Conservation (phyloP, 2,113 vertebrate genomes). For the Philantomba maxwellii region DNA sequence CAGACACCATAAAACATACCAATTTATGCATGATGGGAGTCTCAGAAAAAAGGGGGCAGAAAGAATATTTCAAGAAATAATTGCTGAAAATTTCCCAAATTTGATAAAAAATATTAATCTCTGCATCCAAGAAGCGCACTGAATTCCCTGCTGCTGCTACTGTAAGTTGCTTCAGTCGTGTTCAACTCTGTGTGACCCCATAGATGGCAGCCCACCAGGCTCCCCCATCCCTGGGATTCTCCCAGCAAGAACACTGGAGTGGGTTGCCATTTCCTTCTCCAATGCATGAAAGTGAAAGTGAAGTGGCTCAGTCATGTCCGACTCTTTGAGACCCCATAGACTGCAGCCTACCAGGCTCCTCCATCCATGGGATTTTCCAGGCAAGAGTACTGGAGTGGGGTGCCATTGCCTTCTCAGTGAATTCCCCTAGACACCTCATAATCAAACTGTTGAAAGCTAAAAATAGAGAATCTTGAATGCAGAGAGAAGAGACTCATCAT, state of each 20-base stretch:
- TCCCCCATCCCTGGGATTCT: no score
- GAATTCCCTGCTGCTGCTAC: background rate
- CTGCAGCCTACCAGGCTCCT: no score
- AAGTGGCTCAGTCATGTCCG: no score
- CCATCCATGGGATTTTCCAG: no score
- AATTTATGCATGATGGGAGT: background rate
- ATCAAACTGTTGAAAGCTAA: background rate
- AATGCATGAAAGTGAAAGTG: no score
- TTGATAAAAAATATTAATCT: background rate
- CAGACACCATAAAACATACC: background rate
- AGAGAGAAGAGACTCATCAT: background rate
- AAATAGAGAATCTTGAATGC: background rate
- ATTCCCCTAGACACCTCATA: background rate
- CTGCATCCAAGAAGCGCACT: background rate
- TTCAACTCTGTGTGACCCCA: fast-evolving
- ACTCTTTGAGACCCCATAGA: no score
- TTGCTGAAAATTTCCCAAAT: background rate
- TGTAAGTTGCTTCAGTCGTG: no score
- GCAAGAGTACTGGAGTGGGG: no score
- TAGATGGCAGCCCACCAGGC: no score
- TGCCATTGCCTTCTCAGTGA: background rate
- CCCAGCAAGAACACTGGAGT: no score
- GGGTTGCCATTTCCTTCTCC: no score
- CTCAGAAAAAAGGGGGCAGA: background rate
- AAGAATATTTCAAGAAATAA: background rate